Percentiles rank a stretch among this genome's conserved stretches.
Evolutionary conservation across 2,797 vertebrate genomes (phyloP).

Genomic region (Chrysocyon brachyurus): DNA sequence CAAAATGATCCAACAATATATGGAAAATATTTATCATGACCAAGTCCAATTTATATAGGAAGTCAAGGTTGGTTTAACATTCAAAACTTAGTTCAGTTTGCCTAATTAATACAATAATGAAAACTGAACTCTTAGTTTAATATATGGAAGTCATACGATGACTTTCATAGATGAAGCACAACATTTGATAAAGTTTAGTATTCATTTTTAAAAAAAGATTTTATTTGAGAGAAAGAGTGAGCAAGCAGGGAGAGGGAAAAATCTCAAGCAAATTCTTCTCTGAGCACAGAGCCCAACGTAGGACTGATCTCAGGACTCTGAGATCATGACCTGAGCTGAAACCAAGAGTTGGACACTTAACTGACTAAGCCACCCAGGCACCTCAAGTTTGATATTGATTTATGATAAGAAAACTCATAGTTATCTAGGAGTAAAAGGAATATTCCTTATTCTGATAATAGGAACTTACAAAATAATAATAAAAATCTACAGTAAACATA

Average conservation of each 20-base stretch:
- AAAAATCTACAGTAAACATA: background rate
- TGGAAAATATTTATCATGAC: constrained; percentile 27
- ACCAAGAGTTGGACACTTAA: background rate
- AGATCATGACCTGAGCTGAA: background rate
- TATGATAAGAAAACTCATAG: background rate
- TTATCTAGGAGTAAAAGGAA: constrained; percentile 17
- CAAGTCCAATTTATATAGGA: constrained; percentile 43
- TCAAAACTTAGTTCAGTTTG: constrained; percentile 57
- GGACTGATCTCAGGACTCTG: background rate
- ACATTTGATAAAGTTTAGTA: constrained; percentile 40
- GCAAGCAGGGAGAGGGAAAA: background rate
- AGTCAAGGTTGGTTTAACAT: constrained; percentile 44
- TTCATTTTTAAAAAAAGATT: background rate
- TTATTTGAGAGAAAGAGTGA: background rate
- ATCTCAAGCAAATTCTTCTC: background rate
- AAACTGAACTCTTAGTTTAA: constrained; percentile 7
- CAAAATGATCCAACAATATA: background rate
- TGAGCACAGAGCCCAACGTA: background rate
- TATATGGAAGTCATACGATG: background rate
- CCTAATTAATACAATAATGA: background rate
- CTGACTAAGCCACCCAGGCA: background rate
- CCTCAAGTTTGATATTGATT: background rate
- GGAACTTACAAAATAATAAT: background rate
- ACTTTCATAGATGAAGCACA: constrained; percentile 6
- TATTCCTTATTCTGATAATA: constrained; percentile 28